Evolutionary conservation across 2,113 vertebrate species (phyloP), one percentile per base, ranked within the genome.

Genomic region (Rhombomys opimus): DNA sequence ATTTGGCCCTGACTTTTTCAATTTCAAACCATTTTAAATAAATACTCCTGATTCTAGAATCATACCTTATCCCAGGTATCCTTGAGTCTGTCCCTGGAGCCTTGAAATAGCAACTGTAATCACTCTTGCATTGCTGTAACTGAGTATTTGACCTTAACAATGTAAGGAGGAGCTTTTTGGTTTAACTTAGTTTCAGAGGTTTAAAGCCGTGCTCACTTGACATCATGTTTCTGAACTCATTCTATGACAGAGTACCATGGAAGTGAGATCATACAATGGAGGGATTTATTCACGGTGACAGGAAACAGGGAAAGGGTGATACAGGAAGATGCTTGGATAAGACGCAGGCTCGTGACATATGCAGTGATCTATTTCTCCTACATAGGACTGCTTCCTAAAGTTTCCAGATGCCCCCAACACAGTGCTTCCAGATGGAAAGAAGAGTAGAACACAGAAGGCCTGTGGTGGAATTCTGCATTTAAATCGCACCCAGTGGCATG

Each of bases 101-200:
- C 27, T 54, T 30, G 13, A 32, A 50, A 32, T 22, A 22, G 11
- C 46, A 46, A 46, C 5, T 35, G 20, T 23, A 22, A 27, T 54
- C 27, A 11, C 30, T 1, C 1, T 54, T 68, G 3, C 18, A n/a
- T 25, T n/a, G 0, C 1, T 17, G 2, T 67, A 25, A 32, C 38
- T 11, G 46, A 67, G 32, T 46, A 38, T 27, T 38, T 85, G 10
- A n/a, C 12, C 52, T 46, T n/a, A 70, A 25, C 85, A 68, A n/a
- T 3, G 7, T 23, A 68, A 70, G 41, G 0, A 7, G 3, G 25
- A 32, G 20, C 5, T 87, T 8, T 70, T 11, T 15, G 20, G 14
- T n/a, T 70, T 54, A 27, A 2, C 27, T 87, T 23, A 50, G 30
- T 22, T 35, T 68, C 41, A 68, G 2, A 2, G 18, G 46, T 10